A percentile compares a stretch with the other conserved stretches of the same genome.
These are phyloP conservation scores for Molorchus minor DNA, from an alignment of 2,888 invertebrate genomes.

Conservation along the genomic window DNA sequence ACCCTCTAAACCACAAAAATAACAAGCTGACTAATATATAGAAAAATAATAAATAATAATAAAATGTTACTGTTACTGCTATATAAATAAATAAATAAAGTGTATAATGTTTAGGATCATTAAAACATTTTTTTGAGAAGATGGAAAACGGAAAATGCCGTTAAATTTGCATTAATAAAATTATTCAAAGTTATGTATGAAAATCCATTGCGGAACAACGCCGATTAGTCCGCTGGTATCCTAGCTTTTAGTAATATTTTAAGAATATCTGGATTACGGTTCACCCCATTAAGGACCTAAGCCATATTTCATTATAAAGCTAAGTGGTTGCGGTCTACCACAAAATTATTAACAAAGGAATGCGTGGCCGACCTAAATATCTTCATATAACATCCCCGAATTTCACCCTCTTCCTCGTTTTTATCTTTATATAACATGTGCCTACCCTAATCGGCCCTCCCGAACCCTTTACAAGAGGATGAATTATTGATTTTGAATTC, in stretches of 20 bases:
- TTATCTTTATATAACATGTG: not conserved
- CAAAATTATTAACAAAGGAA: conserved; percentile 2
- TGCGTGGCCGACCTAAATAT: conserved; percentile 1
- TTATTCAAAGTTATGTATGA: no score
- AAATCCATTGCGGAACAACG: no score
- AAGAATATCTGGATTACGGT: not conserved
- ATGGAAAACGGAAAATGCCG: no score
- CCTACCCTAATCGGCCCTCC: conserved; percentile 2
- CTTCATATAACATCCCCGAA: not conserved
- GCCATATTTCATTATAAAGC: not conserved
- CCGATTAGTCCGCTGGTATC: no score
- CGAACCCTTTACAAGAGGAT: not conserved
- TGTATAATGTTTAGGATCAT: no score
- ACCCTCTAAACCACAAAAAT: no score
- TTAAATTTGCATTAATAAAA: no score
- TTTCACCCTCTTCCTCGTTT: conserved; percentile 1
- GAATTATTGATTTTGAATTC: conserved; percentile 8
- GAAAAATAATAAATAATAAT: no score
- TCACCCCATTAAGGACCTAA: not conserved
- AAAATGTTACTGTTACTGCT: no score
- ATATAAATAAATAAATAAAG: no score
- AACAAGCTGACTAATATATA: no score
- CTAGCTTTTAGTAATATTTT: not conserved
- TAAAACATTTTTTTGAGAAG: no score
- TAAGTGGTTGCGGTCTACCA: not conserved